Conservation (phyloP, 2,888 invertebrate species). For the Sylvicola fuscatus region DNA sequence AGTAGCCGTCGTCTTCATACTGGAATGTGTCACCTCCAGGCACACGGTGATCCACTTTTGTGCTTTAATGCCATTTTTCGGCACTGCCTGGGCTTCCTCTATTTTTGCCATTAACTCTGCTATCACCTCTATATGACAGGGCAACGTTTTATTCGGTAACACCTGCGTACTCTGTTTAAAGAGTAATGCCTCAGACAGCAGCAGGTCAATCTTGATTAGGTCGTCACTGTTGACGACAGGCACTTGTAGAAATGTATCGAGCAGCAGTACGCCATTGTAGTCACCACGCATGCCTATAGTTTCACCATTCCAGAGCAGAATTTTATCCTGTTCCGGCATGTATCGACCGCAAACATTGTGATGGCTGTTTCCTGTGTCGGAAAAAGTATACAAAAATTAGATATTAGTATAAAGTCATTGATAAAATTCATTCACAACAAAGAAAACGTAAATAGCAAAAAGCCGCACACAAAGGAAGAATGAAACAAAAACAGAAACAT, state of each 20-base stretch:
- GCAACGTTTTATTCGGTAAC: slow-evolving; percentile 27
- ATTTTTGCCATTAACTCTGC: slow-evolving; percentile 61
- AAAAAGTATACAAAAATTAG: too few species aligned
- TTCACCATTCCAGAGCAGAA: slow-evolving; percentile 64
- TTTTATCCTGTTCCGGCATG: slow-evolving; percentile 57
- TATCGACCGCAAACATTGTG: slow-evolving; percentile 48
- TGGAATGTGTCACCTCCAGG: slow-evolving; percentile 55
- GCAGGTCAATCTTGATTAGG: slow-evolving; percentile 61
- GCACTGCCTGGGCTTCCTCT: slow-evolving; percentile 42
- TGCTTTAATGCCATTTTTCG: slow-evolving; percentile 71
- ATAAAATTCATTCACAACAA: too few species aligned
- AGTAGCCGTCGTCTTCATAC: slow-evolving; percentile 57
- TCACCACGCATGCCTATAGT: slow-evolving; percentile 71
- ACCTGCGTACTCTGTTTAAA: slow-evolving; percentile 56
- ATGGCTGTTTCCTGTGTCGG: slow-evolving; percentile 42
- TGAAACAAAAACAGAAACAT: too few species aligned
- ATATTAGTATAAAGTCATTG: too few species aligned
- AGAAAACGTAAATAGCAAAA: too few species aligned
- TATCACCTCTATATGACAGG: slow-evolving; percentile 49
- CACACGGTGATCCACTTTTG: slow-evolving; percentile 92
- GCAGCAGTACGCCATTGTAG: slow-evolving; percentile 73
- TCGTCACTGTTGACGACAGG: slow-evolving; percentile 58
- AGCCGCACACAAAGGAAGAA: too few species aligned
- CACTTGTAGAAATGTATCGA: slow-evolving; percentile 76
- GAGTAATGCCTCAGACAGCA: slow-evolving; percentile 71